phyloP scores from a whole-genome alignment of 2,113 vertebrate species.

The Gobius niger region DNA sequence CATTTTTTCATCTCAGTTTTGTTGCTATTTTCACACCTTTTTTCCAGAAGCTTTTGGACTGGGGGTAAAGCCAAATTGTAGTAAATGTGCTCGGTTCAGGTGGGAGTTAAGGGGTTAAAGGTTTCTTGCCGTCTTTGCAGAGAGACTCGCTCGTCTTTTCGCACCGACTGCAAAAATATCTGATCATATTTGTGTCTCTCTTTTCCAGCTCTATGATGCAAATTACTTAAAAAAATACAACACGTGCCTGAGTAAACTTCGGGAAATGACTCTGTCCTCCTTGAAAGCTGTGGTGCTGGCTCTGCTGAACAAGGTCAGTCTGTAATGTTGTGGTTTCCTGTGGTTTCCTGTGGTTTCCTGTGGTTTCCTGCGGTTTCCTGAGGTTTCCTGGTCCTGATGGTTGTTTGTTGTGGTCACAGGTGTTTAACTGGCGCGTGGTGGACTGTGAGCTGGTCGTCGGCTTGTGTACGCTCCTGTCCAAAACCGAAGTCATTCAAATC shows the following conservation, averaged over 20 bases:
- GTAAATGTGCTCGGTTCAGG: too few species aligned
- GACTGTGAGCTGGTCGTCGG: conserved; percentile 88
- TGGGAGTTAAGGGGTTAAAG: too few species aligned
- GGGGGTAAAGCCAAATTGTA: too few species aligned
- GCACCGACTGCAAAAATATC: background rate
- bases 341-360: background rate
- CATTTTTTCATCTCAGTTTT: too few species aligned
- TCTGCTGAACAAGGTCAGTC: conserved; percentile 88
- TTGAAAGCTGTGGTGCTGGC: conserved; percentile 75
- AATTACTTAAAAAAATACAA: conserved; percentile 72
- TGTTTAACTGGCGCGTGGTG: conserved; percentile 89
- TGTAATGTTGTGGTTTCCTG: background rate
- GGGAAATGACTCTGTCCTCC: conserved; percentile 68
- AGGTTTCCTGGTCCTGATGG: background rate
- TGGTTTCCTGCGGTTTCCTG: background rate
- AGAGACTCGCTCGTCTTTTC: background rate
- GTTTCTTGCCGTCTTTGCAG: too few species aligned
- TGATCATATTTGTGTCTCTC: background rate
- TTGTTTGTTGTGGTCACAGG: conserved; percentile 64
- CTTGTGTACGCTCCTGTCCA: conserved; percentile 86
- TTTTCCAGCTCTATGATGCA: conserved; percentile 75
- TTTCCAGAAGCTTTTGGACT: too few species aligned
- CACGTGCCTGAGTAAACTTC: conserved; percentile 71
- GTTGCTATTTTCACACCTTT: too few species aligned
- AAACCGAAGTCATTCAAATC: conserved; percentile 81